Evolutionary conservation across 2,113 vertebrate genomes (phyloP), one percentile per base, ranked within the genome.

Genomic region (Tenrec ecaudatus): DNA sequence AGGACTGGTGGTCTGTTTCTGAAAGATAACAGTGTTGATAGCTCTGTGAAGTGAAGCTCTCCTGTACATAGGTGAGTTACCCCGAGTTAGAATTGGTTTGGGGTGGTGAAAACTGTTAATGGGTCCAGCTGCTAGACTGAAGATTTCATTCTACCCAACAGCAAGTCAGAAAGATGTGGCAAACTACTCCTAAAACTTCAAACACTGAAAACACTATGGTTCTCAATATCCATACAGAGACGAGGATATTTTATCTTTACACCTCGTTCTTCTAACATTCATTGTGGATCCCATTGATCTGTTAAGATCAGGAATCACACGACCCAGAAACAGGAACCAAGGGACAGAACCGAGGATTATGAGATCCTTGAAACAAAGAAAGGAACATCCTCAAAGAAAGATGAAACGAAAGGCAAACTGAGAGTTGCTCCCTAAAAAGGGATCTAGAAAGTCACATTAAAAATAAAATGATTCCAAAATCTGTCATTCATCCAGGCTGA

Each of bases 391-490:
- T 57, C 14, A 80, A 71, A 75, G 15, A 82, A 69, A 40, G 6
- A 69, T 17, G 25, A 66, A 66, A 66, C 2, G 22, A 84, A 12
- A 94, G 20, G 71, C 66, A 88, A 62, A 76, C 14, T 25, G 33
- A 96, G 58, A 97, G 58, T 68, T 40, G 57, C 82, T 94, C 96
- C 89, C 90, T 58, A 86, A 60, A 97, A 89, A 83, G 91, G 92
- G 96, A 96, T 66, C 93, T 89, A 64, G 88, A 93, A 90, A 91
- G 66, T 88, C 95, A 57, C 73, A 38, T 96, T 64, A 68, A 93
- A 95, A 95, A 97, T 96, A 96, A 97, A 97, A 96, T 96, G 81
- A 96, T 96, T 97, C 92, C 88, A 95, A 92, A 97, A 75, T 91
- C 84, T 82, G 84, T 78, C 92, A 95, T 95, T 93, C 88, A 84